These are phyloP conservation scores for Linnaemya tessellans DNA, from an alignment of 2,888 invertebrate genomes.

Conservation along the genomic window DNA sequence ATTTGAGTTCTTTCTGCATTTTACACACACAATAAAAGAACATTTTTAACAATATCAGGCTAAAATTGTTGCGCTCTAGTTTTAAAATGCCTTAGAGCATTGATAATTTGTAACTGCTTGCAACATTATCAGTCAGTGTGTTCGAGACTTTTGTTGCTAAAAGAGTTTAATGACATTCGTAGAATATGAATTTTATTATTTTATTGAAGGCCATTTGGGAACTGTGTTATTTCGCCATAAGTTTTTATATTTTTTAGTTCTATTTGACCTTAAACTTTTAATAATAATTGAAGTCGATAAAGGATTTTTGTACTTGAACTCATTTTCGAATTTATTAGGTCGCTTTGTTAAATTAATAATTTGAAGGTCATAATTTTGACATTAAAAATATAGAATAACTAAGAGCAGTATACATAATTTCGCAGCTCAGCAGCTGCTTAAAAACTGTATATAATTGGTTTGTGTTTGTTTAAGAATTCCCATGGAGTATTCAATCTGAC, in stretches of 20 bases:
- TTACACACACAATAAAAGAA: neutral
- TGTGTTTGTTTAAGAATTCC: neutral
- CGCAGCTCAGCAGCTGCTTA: neutral
- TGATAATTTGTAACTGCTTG: slow-evolving; percentile 67
- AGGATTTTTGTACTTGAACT: slow-evolving; percentile 36
- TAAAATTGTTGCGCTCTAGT: slow-evolving; percentile 73
- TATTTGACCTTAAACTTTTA: slow-evolving; percentile 33
- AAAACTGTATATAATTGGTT: neutral
- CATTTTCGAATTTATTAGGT: slow-evolving; percentile 50
- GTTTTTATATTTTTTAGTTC: slow-evolving; percentile 23
- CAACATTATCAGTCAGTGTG: slow-evolving; percentile 6
- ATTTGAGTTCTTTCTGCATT: slow-evolving; percentile 8
- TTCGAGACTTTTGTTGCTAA: neutral
- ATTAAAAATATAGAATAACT: too few relatives aligned
- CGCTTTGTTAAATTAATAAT: slow-evolving; percentile 13
- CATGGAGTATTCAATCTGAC: too few relatives aligned
- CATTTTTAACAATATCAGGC: slow-evolving; percentile 72
- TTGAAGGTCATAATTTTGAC: slow-evolving; percentile 62
- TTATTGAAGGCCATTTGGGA: slow-evolving; percentile 76
- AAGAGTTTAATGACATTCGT: slow-evolving; percentile 68
- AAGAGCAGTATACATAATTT: too few relatives aligned
- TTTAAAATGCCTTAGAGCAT: slow-evolving; percentile 70
- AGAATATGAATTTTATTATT: slow-evolving; percentile 77
- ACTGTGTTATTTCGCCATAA: slow-evolving; percentile 13
- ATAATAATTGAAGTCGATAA: slow-evolving; percentile 14